These are phyloP conservation scores for Cuniculus paca DNA, from an alignment of 2,797 vertebrate species.

Conservation along the genomic window DNA sequence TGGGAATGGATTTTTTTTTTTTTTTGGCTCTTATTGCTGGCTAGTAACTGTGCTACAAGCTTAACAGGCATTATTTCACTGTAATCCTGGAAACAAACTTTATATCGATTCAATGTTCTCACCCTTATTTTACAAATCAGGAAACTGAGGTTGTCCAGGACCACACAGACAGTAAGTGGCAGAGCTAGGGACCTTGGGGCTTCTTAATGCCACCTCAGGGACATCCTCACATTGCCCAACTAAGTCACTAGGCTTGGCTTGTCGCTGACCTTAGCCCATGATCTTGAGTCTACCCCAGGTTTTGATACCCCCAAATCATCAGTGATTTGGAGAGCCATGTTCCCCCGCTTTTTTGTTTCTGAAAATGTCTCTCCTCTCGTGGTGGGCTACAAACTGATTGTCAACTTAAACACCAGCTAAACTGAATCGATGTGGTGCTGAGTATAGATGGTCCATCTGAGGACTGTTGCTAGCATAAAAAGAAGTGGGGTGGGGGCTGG, in stretches of 20 bases:
- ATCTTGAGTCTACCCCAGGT: neutral
- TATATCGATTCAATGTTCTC: neutral
- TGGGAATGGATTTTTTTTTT: neutral
- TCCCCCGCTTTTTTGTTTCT: neutral
- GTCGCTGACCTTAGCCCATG: neutral
- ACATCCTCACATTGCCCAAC: too few species aligned
- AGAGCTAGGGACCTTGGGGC: neutral
- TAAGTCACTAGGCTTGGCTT: neutral
- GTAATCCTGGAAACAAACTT: neutral
- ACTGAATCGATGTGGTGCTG: too few species aligned
- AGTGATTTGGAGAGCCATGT: neutral
- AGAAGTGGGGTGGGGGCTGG: too few species aligned
- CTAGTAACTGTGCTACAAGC: neutral
- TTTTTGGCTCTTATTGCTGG: neutral
- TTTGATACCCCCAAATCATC: neutral
- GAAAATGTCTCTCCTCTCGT: neutral
- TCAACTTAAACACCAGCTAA: too few species aligned
- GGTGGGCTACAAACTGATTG: too few species aligned
- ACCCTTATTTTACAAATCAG: constrained; percentile 3
- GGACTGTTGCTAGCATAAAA: too few species aligned
- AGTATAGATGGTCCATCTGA: too few species aligned
- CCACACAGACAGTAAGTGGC: neutral
- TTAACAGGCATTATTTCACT: neutral
- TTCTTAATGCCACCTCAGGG: neutral
- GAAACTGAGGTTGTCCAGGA: neutral